Conservation (phyloP, 1,140 invertebrate genomes). For the Radopholus similis region DNA sequence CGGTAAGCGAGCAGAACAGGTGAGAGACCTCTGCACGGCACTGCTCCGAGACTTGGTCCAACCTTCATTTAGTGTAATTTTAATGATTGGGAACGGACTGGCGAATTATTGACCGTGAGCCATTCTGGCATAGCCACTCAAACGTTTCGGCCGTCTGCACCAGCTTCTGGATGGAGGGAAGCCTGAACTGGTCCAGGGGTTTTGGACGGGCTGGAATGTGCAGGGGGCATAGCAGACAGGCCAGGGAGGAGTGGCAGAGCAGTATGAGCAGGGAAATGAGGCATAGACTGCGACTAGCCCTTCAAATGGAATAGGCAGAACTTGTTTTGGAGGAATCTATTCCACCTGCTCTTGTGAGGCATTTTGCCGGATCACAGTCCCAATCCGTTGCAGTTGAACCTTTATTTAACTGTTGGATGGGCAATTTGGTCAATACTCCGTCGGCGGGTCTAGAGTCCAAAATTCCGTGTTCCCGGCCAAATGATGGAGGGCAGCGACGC, state of each 20-base stretch:
- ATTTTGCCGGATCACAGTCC: no score
- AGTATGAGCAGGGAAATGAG: not conserved
- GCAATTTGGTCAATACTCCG: no score
- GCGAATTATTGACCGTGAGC: slow-evolving; percentile 22
- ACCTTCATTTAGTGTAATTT: slow-evolving; percentile 6
- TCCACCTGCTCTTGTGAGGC: no score
- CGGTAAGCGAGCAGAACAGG: slow-evolving; percentile 44
- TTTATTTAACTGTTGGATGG: no score
- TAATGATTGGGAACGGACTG: not conserved
- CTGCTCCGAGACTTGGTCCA: slow-evolving; percentile 21
- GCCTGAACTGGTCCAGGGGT: slow-evolving; percentile 44
- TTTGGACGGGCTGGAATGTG: slow-evolving; percentile 35
- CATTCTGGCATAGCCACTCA: slow-evolving; percentile 32
- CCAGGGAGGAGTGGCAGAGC: not conserved
- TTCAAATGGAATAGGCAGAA: no score
- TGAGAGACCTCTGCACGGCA: slow-evolving; percentile 41
- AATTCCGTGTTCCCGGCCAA: no score
- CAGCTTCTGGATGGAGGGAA: slow-evolving; percentile 43
- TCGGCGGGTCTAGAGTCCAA: no score
- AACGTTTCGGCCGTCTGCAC: slow-evolving; percentile 35
- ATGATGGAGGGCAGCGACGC: no score
- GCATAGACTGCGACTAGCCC: no score
- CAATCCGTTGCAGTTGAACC: no score
- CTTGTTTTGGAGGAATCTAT: no score
- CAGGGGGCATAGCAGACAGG: slow-evolving; percentile 29